Conservation (phyloP, 2,113 vertebrate species). For the Coracopsis vasa region DNA sequence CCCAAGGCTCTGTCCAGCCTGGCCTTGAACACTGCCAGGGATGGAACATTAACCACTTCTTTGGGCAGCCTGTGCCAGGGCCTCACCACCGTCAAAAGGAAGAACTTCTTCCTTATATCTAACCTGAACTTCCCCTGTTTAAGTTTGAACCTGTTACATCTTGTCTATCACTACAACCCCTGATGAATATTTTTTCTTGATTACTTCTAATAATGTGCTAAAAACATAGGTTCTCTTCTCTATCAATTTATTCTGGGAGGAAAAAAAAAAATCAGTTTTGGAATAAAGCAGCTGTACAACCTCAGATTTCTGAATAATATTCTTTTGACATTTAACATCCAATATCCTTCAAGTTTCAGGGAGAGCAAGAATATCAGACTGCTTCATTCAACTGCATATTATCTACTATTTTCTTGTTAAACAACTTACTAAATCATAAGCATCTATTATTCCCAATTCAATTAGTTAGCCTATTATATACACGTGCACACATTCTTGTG, state of each 20-base stretch:
- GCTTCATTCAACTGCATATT: background rate
- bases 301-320: background rate
- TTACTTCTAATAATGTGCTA: background rate
- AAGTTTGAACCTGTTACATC: background rate
- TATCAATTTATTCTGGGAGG: background rate
- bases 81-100: background rate
- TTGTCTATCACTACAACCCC: background rate
- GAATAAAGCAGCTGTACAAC: background rate
- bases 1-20: background rate
- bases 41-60: background rate
- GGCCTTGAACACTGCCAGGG: background rate
- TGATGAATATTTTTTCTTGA: background rate
- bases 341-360: background rate
- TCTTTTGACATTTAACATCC: background rate
- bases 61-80: background rate
- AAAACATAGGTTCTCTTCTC: background rate
- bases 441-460: background rate
- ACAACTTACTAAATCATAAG: background rate
- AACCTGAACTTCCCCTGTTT: background rate
- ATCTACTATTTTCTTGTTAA: background rate
- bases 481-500: accelerated
- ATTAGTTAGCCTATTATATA: background rate
- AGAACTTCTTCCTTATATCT: background rate
- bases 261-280: background rate
- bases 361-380: background rate